phyloP scores from a whole-genome alignment of 1,140 invertebrate genomes.

The Akabosia matsudoensis region DNA sequence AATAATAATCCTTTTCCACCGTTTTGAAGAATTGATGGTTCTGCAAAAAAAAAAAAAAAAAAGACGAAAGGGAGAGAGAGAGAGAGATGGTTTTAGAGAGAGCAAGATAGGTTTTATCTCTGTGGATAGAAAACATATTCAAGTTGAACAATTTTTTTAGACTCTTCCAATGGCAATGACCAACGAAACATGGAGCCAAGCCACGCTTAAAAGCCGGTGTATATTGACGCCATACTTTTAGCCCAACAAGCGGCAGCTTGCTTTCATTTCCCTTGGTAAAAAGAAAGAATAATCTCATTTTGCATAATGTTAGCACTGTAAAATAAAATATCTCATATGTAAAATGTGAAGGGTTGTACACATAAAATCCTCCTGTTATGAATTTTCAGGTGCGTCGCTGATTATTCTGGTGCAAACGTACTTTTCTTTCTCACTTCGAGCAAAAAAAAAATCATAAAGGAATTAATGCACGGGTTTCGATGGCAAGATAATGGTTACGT shows the following conservation, averaged over 20 bases:
- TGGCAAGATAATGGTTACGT: too few relatives aligned
- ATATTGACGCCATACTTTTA: constrained; percentile 43
- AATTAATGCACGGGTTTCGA: too few relatives aligned
- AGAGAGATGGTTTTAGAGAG: background rate
- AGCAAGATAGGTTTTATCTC: too few relatives aligned
- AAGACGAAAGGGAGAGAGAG: too few relatives aligned
- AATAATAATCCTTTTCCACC: too few relatives aligned
- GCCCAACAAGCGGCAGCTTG: too few relatives aligned
- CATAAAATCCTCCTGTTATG: background rate
- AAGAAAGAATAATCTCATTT: background rate
- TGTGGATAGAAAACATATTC: background rate
- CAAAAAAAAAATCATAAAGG: too few relatives aligned
- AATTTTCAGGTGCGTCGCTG: background rate
- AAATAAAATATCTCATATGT: too few relatives aligned
- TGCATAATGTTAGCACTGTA: too few relatives aligned
- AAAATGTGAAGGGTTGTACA: too few relatives aligned
- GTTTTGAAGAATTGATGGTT: too few relatives aligned
- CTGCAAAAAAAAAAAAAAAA: too few relatives aligned
- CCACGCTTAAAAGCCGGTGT: constrained; percentile 40
- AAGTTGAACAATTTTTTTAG: constrained; percentile 3
- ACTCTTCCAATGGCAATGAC: constrained; percentile 43
- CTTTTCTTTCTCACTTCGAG: background rate
- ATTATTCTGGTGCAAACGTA: background rate
- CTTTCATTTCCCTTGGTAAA: constrained; percentile 12
- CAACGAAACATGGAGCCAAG: constrained; percentile 38